phyloP scores from a whole-genome alignment of 2,113 vertebrate genomes.

The Neodontobutis hainanensis region DNA sequence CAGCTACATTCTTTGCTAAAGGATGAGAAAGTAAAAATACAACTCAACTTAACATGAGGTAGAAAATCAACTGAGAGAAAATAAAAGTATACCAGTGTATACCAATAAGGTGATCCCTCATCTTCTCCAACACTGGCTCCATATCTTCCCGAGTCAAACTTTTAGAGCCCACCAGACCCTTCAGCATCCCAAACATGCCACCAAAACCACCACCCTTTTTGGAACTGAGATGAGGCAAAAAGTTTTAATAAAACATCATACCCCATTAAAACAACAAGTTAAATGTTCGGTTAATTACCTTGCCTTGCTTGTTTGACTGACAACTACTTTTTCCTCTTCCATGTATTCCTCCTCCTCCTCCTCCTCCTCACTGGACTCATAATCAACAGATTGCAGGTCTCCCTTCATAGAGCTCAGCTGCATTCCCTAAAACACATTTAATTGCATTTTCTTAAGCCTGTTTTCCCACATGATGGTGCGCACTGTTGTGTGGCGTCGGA shows the following conservation, averaged over 20 bases:
- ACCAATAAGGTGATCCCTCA: slow-evolving; percentile 97
- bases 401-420: slow-evolving; percentile 79
- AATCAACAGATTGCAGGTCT: slow-evolving; percentile 89
- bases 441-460: neutral
- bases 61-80: neutral
- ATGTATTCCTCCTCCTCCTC: slow-evolving; percentile 60
- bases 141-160: slow-evolving; percentile 89
- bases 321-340: slow-evolving; percentile 66
- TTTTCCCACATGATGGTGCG: no score
- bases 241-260: neutral
- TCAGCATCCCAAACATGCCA: slow-evolving; percentile 98
- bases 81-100: neutral
- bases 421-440: slow-evolving; percentile 53
- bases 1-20: slow-evolving; percentile 96
- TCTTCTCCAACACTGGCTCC: slow-evolving; percentile 95
- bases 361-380: slow-evolving; percentile 86
- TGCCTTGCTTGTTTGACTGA: slow-evolving; percentile 76
- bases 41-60: neutral
- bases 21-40: neutral
- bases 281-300: slow-evolving; percentile 38
- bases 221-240: slow-evolving; percentile 62
- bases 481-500: no score
- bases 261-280: neutral
- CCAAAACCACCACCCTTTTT: slow-evolving; percentile 88
- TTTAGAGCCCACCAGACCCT: slow-evolving; percentile 96